These are phyloP conservation scores for Anthopleura sola DNA, from an alignment of 64 coral and sea anemone species.

Conservation along the genomic window DNA sequence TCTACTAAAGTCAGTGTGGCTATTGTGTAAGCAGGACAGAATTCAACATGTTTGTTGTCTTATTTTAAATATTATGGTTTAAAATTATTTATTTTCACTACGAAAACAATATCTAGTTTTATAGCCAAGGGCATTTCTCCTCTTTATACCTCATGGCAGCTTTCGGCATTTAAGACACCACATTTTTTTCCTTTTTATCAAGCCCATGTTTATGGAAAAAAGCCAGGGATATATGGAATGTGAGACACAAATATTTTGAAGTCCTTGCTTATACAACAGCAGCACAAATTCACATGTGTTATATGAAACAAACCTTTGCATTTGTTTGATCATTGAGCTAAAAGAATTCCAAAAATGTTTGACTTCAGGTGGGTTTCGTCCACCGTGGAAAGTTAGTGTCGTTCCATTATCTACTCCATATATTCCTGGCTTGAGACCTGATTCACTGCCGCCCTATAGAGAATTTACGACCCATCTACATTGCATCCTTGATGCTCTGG, in stretches of 20 bases:
- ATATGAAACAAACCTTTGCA: neutral
- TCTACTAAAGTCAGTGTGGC: constrained; percentile 5
- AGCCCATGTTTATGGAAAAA: neutral
- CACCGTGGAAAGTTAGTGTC: constrained; percentile 56
- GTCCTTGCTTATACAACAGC: constrained; percentile 57
- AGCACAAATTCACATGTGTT: constrained; percentile 13
- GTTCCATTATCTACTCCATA: constrained; percentile 68
- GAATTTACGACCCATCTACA: constrained; percentile 83
- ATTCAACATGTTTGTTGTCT: constrained; percentile 54
- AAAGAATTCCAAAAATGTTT: constrained; percentile 45
- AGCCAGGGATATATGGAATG: constrained; percentile 70
- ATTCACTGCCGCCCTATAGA: constrained; percentile 61
- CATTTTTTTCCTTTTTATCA: neutral
- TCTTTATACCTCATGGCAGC: neutral
- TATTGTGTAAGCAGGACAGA: constrained; percentile 75
- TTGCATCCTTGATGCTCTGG: constrained; percentile 77
- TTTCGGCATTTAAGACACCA: neutral
- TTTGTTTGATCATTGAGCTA: constrained; percentile 47
- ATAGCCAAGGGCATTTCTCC: neutral
- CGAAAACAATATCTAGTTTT: neutral
- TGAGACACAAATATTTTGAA: constrained; percentile 6
- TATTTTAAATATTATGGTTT: neutral
- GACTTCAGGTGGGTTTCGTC: constrained; percentile 50
- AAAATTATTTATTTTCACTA: neutral
- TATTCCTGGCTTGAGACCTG: constrained; percentile 91